Evolutionary conservation across 2,797 vertebrate species (phyloP), one percentile per base, ranked within the genome.

Genomic region (Heteromormyrus szaboi): DNA sequence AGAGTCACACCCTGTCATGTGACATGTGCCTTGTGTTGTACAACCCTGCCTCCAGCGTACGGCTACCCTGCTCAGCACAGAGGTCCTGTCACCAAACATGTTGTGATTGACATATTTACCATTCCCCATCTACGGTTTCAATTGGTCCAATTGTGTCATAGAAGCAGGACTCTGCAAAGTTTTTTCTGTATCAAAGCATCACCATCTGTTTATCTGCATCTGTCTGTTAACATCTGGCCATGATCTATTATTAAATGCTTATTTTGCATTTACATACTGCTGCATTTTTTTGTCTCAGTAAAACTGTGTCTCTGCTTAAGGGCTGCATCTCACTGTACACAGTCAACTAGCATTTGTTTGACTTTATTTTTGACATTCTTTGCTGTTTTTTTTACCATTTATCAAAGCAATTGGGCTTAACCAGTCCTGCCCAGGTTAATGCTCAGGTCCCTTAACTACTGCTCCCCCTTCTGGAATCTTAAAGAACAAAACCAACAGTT

Each of bases 181-280:
- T 72, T 72, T 72, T 79, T 46, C 37, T 44, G 37, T 44, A 79
- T 79, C 72, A 79, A 44, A 79, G 76, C 19, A 19, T 22, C 5
- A 46, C 29, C 76, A 22, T 81, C 41, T 81, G 76, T 81, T 46
- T 46, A 46, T 81, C 76, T 22, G 19, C 37, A 81, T 46, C 76
- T 46, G 76, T 46, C 41, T 81, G 76, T 22, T 81, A 81, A 22
- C 76, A 81, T 81, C 76, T 81, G 76, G 37, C n/a, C 41, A 46
- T 22, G 17, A 81, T 81, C 76, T 81, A 81, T 81, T 81, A 81
- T 81, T 81, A 46, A 81, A 46, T 81, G 76, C 46, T 81, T 81
- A 81, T n/a, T 81, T 81, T 79, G 8, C 33, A 79, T 46, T 46
- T 79, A 79, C 19, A 79, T 46, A 46, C 37, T 79, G 37, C 41